These are phyloP conservation scores for Tragelaphus buxtoni DNA, from an alignment of 2,113 vertebrate genomes.

Conservation along the genomic window DNA sequence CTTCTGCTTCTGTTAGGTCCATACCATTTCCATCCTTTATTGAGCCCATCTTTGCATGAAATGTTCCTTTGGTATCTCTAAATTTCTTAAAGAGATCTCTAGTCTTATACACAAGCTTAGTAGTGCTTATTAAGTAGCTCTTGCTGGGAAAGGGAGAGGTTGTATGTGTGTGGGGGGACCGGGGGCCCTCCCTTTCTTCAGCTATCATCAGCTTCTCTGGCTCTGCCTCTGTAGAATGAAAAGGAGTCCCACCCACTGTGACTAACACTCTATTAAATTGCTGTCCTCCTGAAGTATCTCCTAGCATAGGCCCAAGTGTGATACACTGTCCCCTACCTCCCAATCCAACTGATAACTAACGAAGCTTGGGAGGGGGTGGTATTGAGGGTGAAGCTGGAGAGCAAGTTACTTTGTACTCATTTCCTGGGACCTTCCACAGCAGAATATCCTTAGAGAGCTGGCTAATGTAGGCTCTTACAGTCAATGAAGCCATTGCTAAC, in stretches of 20 bases:
- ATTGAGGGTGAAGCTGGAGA: neutral
- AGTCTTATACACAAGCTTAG: neutral
- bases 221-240: neutral
- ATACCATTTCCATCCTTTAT: no score
- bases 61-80: no score
- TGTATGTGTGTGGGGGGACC: neutral
- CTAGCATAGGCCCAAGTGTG: neutral
- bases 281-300: neutral
- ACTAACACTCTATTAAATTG: slow-evolving; percentile 15
- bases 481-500: neutral
- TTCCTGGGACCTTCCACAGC: slow-evolving; percentile 23
- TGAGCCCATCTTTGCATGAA: no score
- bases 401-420: neutral
- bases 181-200: neutral
- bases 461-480: neutral
- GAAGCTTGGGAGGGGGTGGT: neutral
- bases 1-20: no score
- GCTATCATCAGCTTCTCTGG: neutral
- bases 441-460: neutral
- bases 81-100: no score
- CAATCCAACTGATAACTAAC: neutral
- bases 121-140: neutral
- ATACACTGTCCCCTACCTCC: neutral
- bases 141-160: neutral
- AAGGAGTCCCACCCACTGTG: neutral